These are phyloP conservation scores for Druon quercuslanigerum DNA, from an alignment of 1,140 invertebrate genomes.

Conservation along the genomic window DNA sequence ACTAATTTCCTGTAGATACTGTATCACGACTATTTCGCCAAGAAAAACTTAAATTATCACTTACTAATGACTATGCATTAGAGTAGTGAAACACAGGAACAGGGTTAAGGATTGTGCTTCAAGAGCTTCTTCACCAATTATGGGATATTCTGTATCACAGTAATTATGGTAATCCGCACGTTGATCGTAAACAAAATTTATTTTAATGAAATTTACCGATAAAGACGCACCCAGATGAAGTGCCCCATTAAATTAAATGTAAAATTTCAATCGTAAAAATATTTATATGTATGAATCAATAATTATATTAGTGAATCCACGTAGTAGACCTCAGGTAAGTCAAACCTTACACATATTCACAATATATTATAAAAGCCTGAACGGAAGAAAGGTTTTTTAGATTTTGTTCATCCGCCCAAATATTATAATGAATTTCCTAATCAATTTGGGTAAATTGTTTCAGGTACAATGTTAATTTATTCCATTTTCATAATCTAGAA, in stretches of 20 bases:
- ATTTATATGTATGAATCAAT: constrained; percentile 1
- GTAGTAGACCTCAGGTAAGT: background rate
- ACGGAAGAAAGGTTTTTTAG: too few relatives aligned
- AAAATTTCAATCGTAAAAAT: background rate
- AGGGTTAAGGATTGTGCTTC: background rate
- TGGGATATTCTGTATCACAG: background rate
- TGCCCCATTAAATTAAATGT: background rate
- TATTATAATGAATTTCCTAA: too few relatives aligned
- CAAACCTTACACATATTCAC: too few relatives aligned
- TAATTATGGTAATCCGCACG: background rate
- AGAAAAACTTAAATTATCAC: background rate
- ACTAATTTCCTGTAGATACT: background rate
- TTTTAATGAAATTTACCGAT: background rate
- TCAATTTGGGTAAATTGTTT: too few relatives aligned
- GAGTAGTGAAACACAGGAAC: background rate
- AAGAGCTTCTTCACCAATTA: background rate
- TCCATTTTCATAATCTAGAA: too few relatives aligned
- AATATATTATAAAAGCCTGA: too few relatives aligned
- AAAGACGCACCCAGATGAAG: background rate
- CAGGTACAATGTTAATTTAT: too few relatives aligned
- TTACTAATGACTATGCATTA: background rate
- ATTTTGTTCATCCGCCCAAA: too few relatives aligned
- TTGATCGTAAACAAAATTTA: background rate
- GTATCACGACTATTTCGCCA: background rate
- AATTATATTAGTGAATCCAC: background rate